Evolutionary conservation across 2,113 vertebrate genomes (phyloP), one percentile per base, ranked within the genome.

Genomic region (Tiliqua scincoides): DNA sequence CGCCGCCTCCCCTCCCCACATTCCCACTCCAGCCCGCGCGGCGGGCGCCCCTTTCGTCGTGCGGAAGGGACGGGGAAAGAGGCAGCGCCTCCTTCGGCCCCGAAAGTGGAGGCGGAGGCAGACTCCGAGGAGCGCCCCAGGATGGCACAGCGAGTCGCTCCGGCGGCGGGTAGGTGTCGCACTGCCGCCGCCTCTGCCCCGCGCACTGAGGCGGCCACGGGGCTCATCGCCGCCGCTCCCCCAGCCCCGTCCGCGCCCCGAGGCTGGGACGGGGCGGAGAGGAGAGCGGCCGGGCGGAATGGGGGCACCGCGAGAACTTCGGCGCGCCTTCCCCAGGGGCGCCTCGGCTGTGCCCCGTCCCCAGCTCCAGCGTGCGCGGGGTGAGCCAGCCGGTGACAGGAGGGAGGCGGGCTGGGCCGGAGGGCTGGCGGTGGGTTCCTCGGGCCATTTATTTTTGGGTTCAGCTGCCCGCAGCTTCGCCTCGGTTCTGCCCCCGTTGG

Each of bases 121-220:
- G 83, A 17, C n/a, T 62, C 63, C 12, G 67, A 71, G 23, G 65
- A 71, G 75, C 65, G 35, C 65, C 84, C 67, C 54, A 59, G 32
- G 37, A 85, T 85, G 84, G 65, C 35, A 78, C 52, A 70, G 65
- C 75, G 75, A 61, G 67, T 25, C 48, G 17, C 52, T 63, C 27
- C 84, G 32, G 74, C 74, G 52, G 63, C 63, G 75, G 84, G 84
- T 85, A 85, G 75, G 84, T 79, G 83, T 40, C 48, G 17, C n/a
- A 62, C 73, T 27, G 12, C 83, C 54, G 83, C 48, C 74, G 32
- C 20, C 9, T 32, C 62, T 52, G 65, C 52, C 63, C 43, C 52
- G 32, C 32, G 32, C 21, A 6, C 62, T 25, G 17, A 5, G 81
- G 68, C 68, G 68, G 14, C 52, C 11, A 14, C 14, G 52, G 20